Conservation (phyloP, 2,113 vertebrate genomes). For the Daboia siamensis region DNA sequence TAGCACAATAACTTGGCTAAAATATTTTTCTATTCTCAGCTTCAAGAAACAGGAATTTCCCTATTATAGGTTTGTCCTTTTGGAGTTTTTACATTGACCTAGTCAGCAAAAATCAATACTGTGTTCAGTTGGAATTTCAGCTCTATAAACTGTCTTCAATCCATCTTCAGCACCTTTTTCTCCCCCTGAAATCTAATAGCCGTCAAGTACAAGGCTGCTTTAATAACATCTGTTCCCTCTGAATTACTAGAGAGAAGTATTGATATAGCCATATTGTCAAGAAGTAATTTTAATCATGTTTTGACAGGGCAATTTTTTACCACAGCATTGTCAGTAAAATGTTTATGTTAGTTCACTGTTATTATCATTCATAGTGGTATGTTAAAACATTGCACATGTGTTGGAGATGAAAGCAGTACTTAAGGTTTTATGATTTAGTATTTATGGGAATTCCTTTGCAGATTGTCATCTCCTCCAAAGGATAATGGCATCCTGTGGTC, state of each 20-base stretch:
- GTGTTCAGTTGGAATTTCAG: constrained; percentile 23
- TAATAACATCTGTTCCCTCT: constrained; percentile 56
- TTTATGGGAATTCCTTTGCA: constrained; percentile 19
- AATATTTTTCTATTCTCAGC: background rate
- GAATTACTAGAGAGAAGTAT: constrained; percentile 40
- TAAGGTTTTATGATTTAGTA: constrained; percentile 15
- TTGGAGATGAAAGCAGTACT: constrained; percentile 8
- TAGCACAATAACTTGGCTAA: background rate
- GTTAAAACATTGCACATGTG: background rate
- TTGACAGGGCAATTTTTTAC: constrained; percentile 42
- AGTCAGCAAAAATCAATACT: constrained; percentile 10
- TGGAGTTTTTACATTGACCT: background rate
- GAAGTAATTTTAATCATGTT: constrained; percentile 44
- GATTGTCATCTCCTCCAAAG: constrained; percentile 15
- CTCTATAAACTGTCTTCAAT: constrained; percentile 34
- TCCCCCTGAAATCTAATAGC: constrained; percentile 37
- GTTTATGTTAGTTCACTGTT: constrained; percentile 31
- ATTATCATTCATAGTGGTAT: constrained; percentile 3
- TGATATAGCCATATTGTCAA: constrained; percentile 45
- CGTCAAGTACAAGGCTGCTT: constrained; percentile 28
- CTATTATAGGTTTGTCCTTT: background rate
- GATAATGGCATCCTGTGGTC: background rate
- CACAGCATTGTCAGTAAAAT: constrained; percentile 21
- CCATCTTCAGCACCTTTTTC: constrained; percentile 14
- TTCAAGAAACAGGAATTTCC: background rate